These are phyloP conservation scores for Etheostoma cragini DNA, from an alignment of 2,113 vertebrate genomes.

Conservation along the genomic window DNA sequence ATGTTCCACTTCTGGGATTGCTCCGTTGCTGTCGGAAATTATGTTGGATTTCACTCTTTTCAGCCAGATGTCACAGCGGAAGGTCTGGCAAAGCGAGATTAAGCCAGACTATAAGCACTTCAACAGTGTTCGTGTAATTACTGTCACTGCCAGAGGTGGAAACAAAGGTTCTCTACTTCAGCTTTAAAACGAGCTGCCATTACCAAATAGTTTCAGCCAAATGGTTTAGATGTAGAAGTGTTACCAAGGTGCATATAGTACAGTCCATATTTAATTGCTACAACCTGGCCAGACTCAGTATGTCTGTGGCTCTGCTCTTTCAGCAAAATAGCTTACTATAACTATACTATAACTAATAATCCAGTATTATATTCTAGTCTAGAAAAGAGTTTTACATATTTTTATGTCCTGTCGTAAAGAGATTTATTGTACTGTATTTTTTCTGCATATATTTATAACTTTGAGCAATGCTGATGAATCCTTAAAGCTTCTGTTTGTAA, in stretches of 20 bases:
- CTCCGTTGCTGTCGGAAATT: no score
- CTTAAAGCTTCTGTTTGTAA: conserved; percentile 47
- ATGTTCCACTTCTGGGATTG: no score
- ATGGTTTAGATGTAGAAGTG: not conserved
- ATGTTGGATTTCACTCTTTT: no score
- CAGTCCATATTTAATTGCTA: not conserved
- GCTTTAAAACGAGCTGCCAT: not conserved
- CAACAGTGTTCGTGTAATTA: no score
- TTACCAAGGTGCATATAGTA: not conserved
- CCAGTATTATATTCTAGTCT: conserved; percentile 12
- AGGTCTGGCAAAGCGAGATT: no score
- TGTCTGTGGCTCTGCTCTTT: conserved; percentile 11
- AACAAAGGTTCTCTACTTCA: no score
- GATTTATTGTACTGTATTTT: conserved; percentile 71
- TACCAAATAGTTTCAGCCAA: not conserved
- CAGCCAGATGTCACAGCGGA: no score
- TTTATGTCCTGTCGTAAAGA: conserved; percentile 59
- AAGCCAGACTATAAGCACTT: no score
- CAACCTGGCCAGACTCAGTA: conserved; percentile 6
- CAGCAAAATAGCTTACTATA: not conserved
- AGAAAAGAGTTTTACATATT: conserved; percentile 63
- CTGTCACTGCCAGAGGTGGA: no score
- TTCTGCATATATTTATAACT: conserved; percentile 70
- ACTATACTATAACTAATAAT: no score
- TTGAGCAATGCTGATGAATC: conserved; percentile 38